phyloP scores from a whole-genome alignment of 2,113 vertebrate genomes.

The Oophaga pumilio region DNA sequence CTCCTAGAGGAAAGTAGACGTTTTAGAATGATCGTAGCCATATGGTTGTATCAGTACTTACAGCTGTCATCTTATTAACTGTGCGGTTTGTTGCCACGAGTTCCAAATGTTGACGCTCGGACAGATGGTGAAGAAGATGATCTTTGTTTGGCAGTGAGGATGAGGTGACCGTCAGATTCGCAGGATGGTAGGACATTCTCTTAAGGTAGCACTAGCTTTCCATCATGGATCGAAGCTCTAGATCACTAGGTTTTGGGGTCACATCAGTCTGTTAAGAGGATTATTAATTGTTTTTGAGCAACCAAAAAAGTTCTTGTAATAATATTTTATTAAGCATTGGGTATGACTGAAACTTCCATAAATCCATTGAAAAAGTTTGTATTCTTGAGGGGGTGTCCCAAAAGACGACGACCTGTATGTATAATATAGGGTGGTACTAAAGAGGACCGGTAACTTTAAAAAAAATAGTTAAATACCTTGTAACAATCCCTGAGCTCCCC shows the following conservation, averaged over 20 bases:
- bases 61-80: conserved; percentile 57
- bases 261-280: not conserved
- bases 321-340: too few species aligned
- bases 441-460: too few species aligned
- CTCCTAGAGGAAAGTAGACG: conserved; percentile 12
- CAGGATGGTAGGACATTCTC: not conserved
- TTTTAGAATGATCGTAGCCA: conserved; percentile 44
- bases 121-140: conserved; percentile 44
- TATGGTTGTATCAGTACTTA: conserved; percentile 51
- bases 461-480: too few species aligned
- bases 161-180: conserved; percentile 25
- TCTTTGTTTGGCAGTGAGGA: conserved; percentile 40
- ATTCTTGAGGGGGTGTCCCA: too few species aligned
- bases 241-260: not conserved
- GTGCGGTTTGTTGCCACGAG: conserved; percentile 36
- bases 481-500: too few species aligned
- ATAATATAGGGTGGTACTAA: too few species aligned
- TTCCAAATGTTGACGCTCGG: conserved; percentile 38
- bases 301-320: not conserved
- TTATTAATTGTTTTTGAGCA: not conserved
- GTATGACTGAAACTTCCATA: too few species aligned
- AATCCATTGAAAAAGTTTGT: too few species aligned
- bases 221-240: not conserved
- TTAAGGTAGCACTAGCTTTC: not conserved
- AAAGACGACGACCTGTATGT: too few species aligned